These are phyloP conservation scores for Gasterosteus aculeatus DNA, from an alignment of 2,113 vertebrate species.

Conservation along the genomic window DNA sequence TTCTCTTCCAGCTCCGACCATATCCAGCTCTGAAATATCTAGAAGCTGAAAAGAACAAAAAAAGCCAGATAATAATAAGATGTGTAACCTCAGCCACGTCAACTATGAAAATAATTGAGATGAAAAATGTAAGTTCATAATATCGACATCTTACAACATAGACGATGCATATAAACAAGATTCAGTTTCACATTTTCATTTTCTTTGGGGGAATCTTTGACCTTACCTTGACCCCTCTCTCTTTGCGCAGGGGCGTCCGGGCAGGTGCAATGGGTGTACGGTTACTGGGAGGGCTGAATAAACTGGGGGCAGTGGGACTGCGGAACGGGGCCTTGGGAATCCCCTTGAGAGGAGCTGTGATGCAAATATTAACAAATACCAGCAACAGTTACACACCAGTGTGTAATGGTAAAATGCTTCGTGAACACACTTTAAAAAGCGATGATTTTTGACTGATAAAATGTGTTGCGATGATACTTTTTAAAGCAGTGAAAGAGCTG, in stretches of 20 bases:
- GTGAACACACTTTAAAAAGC: too few relatives aligned
- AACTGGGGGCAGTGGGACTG: conserved; percentile 91
- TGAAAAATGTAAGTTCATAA: neutral
- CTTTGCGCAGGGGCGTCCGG: conserved; percentile 91
- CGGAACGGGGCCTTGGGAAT: conserved; percentile 97
- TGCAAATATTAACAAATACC: neutral
- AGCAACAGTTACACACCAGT: neutral
- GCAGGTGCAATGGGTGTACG: conserved; percentile 92
- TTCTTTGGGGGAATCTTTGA: neutral
- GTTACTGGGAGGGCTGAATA: conserved; percentile 94
- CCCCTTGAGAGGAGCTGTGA: conserved; percentile 93
- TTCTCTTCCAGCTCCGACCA: conserved; percentile 92
- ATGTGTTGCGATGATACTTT: neutral
- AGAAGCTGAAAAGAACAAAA: conserved; percentile 82
- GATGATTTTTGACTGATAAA: neutral
- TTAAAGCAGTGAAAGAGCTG: too few relatives aligned
- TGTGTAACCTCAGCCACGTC: neutral
- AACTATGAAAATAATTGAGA: neutral
- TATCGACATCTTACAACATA: neutral
- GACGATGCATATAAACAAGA: neutral
- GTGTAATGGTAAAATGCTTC: neutral
- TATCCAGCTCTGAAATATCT: conserved; percentile 92
- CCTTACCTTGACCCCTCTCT: conserved; percentile 94
- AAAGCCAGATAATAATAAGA: neutral
- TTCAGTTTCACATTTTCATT: neutral